phyloP scores from a whole-genome alignment of 2,888 invertebrate genomes.

The Laspeyria flexula region DNA sequence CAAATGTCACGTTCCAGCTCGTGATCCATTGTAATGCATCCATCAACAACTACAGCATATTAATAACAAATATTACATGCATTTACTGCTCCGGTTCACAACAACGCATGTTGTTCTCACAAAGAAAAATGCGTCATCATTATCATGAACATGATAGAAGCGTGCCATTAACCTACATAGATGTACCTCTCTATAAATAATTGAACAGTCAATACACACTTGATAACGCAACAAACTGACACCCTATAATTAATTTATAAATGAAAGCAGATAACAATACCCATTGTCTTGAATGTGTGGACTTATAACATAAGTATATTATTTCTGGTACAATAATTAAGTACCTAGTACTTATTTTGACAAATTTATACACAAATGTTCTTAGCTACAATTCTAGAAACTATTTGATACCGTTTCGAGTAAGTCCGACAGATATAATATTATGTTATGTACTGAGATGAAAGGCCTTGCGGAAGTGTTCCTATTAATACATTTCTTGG shows the following conservation, averaged over 20 bases:
- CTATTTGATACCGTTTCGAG: too few species aligned
- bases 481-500: not conserved
- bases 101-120: conserved; percentile 5
- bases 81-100: conserved; percentile 4
- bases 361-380: too few species aligned
- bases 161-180: conserved; percentile 46
- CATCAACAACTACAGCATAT: conserved; percentile 22
- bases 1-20: conserved; percentile 22
- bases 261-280: conserved; percentile 17
- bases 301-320: too few species aligned
- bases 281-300: not conserved
- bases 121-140: conserved; percentile 28
- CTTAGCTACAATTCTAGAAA: too few species aligned
- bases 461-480: not conserved
- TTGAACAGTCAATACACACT: conserved; percentile 26
- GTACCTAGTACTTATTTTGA: too few species aligned
- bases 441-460: not conserved
- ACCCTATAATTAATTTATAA: conserved; percentile 12
- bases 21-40: conserved; percentile 26
- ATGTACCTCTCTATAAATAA: conserved; percentile 31
- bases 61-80: conserved; percentile 15
- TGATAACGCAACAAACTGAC: conserved; percentile 24
- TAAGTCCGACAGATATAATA: not conserved
- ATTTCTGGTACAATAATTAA: too few species aligned
- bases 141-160: conserved; percentile 31